These are phyloP conservation scores for Callaeas wilsoni DNA, from an alignment of 2,113 vertebrate species.

Conservation along the genomic window DNA sequence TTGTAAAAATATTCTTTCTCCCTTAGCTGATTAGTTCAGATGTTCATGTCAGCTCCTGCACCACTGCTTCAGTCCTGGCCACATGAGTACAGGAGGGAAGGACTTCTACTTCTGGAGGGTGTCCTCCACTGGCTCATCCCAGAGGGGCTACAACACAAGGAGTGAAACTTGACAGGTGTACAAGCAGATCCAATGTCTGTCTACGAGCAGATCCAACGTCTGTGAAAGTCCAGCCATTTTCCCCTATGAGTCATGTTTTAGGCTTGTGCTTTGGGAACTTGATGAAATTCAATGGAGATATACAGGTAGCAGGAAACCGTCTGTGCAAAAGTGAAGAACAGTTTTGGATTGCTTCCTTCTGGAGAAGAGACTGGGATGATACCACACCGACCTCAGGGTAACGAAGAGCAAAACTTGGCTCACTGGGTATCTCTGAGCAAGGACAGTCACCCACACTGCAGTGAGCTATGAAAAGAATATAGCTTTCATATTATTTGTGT, in stretches of 20 bases:
- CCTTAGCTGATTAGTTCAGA: background rate
- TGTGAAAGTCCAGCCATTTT: background rate
- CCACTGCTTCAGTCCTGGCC: background rate
- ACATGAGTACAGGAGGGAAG: rapidly evolving
- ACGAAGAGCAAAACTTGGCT: background rate
- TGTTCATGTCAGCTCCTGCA: background rate
- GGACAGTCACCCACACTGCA: background rate
- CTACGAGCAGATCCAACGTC: rapidly evolving
- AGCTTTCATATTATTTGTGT: background rate
- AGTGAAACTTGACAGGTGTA: background rate
- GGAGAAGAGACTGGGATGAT: background rate
- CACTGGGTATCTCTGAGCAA: background rate
- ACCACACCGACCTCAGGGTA: rapidly evolving
- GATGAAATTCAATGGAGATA: background rate
- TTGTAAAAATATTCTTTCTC: background rate
- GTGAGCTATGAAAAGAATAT: background rate
- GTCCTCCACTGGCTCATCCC: background rate
- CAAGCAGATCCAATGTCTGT: rapidly evolving
- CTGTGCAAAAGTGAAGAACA: background rate
- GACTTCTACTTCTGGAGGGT: background rate
- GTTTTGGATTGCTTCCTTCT: background rate
- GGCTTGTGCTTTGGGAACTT: background rate
- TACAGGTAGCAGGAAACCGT: rapidly evolving
- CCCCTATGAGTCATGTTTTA: background rate
- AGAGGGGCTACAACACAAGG: background rate